Evolutionary conservation across 1,140 invertebrate species (phyloP), one percentile per base, ranked within the genome.

Genomic region (Drosophila lowei): DNA sequence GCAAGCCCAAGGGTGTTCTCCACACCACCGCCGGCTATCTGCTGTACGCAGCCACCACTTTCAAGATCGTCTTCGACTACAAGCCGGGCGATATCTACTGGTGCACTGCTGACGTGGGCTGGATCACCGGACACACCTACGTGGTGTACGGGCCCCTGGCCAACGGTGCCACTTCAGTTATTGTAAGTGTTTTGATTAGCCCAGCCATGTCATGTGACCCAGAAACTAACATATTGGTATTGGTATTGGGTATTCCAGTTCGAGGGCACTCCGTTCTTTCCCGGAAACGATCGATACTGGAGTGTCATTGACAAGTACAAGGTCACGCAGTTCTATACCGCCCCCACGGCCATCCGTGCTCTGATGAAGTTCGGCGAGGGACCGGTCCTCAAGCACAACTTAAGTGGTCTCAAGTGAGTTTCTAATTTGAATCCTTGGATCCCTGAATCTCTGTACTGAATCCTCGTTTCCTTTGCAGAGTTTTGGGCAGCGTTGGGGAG

Each of bases 81-180:
- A 95, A 97, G 75, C 95, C 95, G 0, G 94, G 94, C 41, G 98
- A 99, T 91, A 93, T 99, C 50, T 99, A 97, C 92, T 99, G 97
- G 96, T 99, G 98, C 88, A 99, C 98, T n/a, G 98, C 98, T n/a
- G 98, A 99, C 91, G 95, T 99, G 58, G 98, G 98, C 52, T 99
- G 98, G 98, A 99, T 99, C 84, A 99, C 98, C 49, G 98, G 98
- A 11, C 98, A 99, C 91, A 97, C 97, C 1, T 99, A 99, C 89
- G 96, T 98, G 8, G 96, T 97, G 8, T 99, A 99, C 91, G 98
- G 97, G 21, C 97, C 98, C 4, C 92, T 99, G 30, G 95, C 96
- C 1, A 99, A 99, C 92, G 96, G 94, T n/a, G 96, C 98, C 8
- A 99, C 97, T 30, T 97, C 96, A 28, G 95, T 98, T 28, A 94